Evolutionary conservation across 1,140 invertebrate species (phyloP), one percentile per base, ranked within the genome.

Genomic region (Goniozus legneri): DNA sequence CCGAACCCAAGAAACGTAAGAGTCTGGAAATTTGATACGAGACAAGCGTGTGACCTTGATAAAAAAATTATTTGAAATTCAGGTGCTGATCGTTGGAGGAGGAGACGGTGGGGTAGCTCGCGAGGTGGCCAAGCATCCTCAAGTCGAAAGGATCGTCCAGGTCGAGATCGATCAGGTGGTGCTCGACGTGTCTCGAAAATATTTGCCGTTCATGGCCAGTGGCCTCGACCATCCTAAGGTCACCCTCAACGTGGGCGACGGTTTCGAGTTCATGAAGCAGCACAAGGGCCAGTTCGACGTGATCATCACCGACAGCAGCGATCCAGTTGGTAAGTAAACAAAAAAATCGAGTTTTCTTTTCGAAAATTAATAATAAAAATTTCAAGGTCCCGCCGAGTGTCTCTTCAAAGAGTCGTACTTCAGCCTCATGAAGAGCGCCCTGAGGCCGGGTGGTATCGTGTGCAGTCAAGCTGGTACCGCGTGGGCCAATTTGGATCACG

Each of bases 221-320:
- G 92, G 92, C 2, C 92, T 97, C 54, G 76, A 84, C 0, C 84
- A 86, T 73, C 82, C 87, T 1, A 97, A 97, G 72, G 66, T 98
- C 1, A 85, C 76, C 0, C 65, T 98, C 1, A 82, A 89, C 58
- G 85, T 98, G 33, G 90, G 89, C 1, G 96, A 99, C 73, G 97
- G 97, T 1, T 95, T 96, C 65, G 87, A 96, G 56, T 99, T 94
- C 69, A 88, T 99, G 81, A 87, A 88, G 53, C 81, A 88, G 27
- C 92, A 95, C 58, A 77, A 79, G 36, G 80, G 84, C 21, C 84
- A 92, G 75, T 99, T 95, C 75, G 96, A 98, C 77, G 88, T 99
- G 18, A 96, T 99, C 42, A 97, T 99, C 24, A 99, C 97, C 0
- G 97, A 99, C 68, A 97, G 94, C 34, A 96, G 93, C 21, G 96